These are phyloP conservation scores for Amphipyra berbera DNA, from an alignment of 2,888 invertebrate species.

Conservation along the genomic window DNA sequence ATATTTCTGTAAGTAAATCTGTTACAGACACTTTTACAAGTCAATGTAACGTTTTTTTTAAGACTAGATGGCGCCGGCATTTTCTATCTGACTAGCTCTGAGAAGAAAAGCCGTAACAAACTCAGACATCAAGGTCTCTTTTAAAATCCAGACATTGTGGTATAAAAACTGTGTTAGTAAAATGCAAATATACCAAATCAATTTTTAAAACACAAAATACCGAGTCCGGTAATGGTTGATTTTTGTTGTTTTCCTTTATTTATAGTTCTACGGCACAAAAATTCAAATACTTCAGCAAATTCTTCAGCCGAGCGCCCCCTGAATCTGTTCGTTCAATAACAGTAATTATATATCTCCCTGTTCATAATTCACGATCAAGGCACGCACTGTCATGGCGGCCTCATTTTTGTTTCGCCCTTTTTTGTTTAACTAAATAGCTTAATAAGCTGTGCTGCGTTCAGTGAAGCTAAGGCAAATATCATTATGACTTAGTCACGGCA, in stretches of 20 bases:
- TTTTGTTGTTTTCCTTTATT: not conserved
- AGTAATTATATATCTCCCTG: slow-evolving; percentile 33
- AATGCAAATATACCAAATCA: too few species aligned
- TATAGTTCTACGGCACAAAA: slow-evolving; percentile 12
- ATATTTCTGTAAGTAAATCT: too few species aligned
- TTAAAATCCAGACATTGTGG: too few species aligned
- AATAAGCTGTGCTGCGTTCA: slow-evolving; percentile 47
- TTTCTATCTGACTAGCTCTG: too few species aligned
- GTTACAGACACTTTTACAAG: too few species aligned
- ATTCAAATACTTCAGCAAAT: slow-evolving; percentile 14
- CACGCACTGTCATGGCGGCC: slow-evolving; percentile 53
- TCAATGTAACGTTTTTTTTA: too few species aligned
- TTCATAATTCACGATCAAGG: slow-evolving; percentile 46
- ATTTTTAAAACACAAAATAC: too few species aligned
- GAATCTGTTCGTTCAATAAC: slow-evolving; percentile 39
- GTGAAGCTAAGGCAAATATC: slow-evolving; percentile 35
- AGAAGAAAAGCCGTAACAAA: too few species aligned
- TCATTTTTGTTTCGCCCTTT: slow-evolving; percentile 47
- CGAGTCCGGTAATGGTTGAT: not conserved
- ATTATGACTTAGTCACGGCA: slow-evolving; percentile 51
- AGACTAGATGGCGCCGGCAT: too few species aligned
- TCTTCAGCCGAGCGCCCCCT: slow-evolving; percentile 4
- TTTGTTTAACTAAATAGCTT: slow-evolving; percentile 59
- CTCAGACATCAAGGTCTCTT: too few species aligned
- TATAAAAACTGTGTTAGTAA: too few species aligned